These are phyloP conservation scores for Parauchenoglanis punctatus DNA, from an alignment of 2,797 vertebrate genomes.

Conservation along the genomic window DNA sequence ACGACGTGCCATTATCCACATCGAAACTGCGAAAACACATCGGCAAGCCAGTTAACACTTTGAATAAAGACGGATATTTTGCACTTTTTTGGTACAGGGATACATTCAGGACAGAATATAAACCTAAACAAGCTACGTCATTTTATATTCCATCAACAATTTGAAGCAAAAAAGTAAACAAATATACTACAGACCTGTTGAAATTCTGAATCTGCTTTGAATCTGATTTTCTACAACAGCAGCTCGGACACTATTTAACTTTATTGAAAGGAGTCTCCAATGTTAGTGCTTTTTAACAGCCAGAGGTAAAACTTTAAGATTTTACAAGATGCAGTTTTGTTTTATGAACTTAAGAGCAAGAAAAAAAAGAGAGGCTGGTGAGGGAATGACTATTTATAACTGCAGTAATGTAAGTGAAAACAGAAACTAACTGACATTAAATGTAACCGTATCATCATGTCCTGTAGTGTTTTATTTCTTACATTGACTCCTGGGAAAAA, in stretches of 20 bases:
- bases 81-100: neutral
- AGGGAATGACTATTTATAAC: neutral
- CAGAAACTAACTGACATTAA: neutral
- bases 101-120: neutral
- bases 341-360: neutral
- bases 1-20: conserved; percentile 97
- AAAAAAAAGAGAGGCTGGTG: neutral
- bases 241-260: neutral
- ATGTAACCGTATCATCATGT: neutral
- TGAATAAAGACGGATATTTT: neutral
- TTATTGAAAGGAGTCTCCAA: too few relatives aligned
- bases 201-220: neutral
- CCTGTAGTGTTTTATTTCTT: neutral
- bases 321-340: neutral
- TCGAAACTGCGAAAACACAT: conserved; percentile 84
- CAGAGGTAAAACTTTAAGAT: neutral
- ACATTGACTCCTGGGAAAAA: neutral
- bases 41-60: neutral
- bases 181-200: neutral
- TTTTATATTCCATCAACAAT: neutral
- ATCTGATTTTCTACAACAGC: neutral
- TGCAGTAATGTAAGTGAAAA: neutral
- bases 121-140: neutral
- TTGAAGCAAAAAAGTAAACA: neutral
- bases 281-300: neutral